Evolutionary conservation across 2,113 vertebrate species (phyloP).

Genomic region (Aegithalos caudatus): DNA sequence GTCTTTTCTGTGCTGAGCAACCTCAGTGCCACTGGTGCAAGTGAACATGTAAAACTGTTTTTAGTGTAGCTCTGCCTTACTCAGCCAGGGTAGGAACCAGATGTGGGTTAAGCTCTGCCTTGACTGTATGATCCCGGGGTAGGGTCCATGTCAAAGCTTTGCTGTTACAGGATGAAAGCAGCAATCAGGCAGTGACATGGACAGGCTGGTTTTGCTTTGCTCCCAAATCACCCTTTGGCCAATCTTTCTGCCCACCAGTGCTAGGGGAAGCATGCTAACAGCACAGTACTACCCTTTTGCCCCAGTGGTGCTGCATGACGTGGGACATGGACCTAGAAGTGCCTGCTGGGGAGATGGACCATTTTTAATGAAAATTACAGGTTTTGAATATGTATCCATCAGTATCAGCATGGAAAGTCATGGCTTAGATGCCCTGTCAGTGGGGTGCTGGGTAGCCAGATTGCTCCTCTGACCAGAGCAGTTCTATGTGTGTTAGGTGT

Average conservation of each 20-base stretch:
- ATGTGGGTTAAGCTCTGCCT: not conserved
- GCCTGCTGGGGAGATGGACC: not conserved
- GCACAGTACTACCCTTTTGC: not conserved
- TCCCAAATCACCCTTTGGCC: not conserved
- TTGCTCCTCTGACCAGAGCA: not conserved
- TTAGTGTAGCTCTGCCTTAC: not conserved
- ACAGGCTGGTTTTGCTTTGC: not conserved
- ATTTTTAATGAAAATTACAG: not conserved
- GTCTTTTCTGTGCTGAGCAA: not conserved
- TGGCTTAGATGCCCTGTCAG: not conserved
- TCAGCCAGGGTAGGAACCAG: not conserved
- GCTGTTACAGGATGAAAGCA: not conserved
- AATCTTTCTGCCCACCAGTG: not conserved
- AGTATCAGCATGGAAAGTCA: not conserved
- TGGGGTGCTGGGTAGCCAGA: not conserved
- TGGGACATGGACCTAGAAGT: not conserved
- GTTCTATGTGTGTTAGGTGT: not conserved
- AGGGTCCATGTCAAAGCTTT: not conserved
- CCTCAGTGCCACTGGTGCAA: not conserved
- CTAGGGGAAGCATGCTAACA: fast-evolving
- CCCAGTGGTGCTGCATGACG: not conserved
- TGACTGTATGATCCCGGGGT: fast-evolving
- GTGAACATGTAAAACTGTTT: not conserved
- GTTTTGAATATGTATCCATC: not conserved
- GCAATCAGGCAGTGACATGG: not conserved